Conservation (phyloP, 2,888 invertebrate genomes). For the Caenorhabditis becei region DNA sequence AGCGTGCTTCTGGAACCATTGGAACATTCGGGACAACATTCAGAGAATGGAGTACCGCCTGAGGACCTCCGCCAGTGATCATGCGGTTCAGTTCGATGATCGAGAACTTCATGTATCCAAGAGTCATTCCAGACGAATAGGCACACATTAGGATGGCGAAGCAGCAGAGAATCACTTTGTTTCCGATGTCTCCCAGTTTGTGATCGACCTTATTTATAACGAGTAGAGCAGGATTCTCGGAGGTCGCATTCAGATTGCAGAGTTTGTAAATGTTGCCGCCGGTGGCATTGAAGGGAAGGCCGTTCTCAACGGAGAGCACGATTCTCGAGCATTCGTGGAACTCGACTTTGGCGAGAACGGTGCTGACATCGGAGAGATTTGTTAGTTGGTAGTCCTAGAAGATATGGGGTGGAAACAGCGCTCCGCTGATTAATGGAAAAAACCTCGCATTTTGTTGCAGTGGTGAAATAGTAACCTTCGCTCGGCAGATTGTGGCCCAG, state of each 20-base stretch:
- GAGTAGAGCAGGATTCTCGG: neutral
- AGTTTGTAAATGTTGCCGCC: constrained; percentile 13
- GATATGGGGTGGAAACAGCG: neutral
- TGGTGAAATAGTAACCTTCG: constrained; percentile 35
- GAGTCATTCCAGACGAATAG: constrained; percentile 57
- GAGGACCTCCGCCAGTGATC: constrained; percentile 13
- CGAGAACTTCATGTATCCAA: constrained; percentile 60
- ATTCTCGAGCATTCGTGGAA: constrained; percentile 6
- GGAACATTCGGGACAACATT: too few species aligned
- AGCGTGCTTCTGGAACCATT: constrained; percentile 36
- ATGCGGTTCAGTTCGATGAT: constrained; percentile 52
- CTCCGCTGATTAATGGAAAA: neutral
- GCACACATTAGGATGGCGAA: constrained; percentile 39
- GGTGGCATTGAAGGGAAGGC: constrained; percentile 40
- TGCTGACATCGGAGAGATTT: constrained; percentile 1
- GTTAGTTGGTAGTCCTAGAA: neutral
- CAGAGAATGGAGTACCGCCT: neutral
- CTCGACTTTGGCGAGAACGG: neutral
- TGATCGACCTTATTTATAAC: neutral
- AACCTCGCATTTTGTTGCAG: constrained; percentile 43
- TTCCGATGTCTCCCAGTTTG: neutral
- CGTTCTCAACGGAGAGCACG: constrained; percentile 1
- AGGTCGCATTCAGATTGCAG: neutral
- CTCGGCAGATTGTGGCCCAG: constrained; percentile 27
- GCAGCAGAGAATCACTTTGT: constrained; percentile 1